Evolutionary conservation across 2,113 vertebrate genomes (phyloP).

Genomic region (Lepisosteus oculatus): DNA sequence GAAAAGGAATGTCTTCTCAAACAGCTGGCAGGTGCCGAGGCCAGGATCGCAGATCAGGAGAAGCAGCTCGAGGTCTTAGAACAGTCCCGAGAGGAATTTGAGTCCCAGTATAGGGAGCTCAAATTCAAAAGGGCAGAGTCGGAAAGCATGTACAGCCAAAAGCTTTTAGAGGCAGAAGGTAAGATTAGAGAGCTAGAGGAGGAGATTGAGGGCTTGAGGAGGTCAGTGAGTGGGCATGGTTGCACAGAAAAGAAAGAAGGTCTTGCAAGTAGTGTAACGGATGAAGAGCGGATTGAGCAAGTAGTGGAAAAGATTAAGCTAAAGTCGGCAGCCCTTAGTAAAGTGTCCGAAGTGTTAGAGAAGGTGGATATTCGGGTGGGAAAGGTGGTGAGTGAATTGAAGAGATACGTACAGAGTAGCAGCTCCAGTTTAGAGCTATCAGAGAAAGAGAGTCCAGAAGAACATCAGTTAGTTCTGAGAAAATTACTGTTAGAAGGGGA

Average conservation of each 20-base stretch:
- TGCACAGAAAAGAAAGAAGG: conserved; percentile 26
- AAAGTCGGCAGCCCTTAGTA: conserved; percentile 51
- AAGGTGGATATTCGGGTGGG: conserved; percentile 46
- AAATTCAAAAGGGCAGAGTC: conserved; percentile 42
- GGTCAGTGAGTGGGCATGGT: conserved; percentile 15
- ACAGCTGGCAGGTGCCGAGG: conserved; percentile 48
- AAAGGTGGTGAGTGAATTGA: conserved; percentile 39
- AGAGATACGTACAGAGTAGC: conserved; percentile 47
- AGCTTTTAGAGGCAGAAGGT: conserved; percentile 46
- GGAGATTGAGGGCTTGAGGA: conserved; percentile 37
- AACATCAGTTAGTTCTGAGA: conserved; percentile 32
- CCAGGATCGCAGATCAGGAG: conserved; percentile 49
- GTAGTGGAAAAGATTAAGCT: conserved; percentile 55
- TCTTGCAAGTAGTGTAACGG: conserved; percentile 35
- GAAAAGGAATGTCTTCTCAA: conserved; percentile 48
- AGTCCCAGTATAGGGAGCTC: conserved; percentile 50
- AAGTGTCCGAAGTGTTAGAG: conserved; percentile 56
- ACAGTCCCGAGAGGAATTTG: conserved; percentile 43
- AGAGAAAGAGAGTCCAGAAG: conserved; percentile 29
- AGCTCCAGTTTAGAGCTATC: conserved; percentile 20
- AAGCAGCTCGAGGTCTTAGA: conserved; percentile 41
- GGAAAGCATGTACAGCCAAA: conserved; percentile 33
- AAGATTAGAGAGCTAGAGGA: conserved; percentile 43
- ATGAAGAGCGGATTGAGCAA: conserved; percentile 49
- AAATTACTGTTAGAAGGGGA: conserved; percentile 52